phyloP scores from a whole-genome alignment of 2,797 vertebrate species.

The Macropus fuliginosus region DNA sequence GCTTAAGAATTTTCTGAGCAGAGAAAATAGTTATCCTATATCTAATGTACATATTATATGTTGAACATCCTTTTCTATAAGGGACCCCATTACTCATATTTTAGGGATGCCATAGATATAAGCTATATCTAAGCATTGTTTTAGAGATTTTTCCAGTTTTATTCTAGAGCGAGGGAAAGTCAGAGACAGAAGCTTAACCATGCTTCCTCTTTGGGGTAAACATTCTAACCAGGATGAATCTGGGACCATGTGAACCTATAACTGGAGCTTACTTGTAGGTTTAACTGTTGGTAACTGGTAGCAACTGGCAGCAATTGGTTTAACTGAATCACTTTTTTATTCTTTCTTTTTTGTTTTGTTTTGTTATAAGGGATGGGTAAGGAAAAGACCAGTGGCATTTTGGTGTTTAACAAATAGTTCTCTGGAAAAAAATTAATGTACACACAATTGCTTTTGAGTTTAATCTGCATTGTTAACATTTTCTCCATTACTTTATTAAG shows the following conservation, averaged over 20 bases:
- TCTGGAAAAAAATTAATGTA: not conserved
- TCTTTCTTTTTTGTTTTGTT: not conserved
- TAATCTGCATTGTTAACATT: not conserved
- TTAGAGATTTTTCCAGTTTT: not conserved
- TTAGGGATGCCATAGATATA: not conserved
- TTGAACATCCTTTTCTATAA: not conserved
- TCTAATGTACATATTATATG: not conserved
- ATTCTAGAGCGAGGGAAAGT: not conserved
- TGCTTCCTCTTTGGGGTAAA: not conserved
- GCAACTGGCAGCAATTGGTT: not conserved
- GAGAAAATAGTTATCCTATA: too few species aligned
- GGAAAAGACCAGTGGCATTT: not conserved
- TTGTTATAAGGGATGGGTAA: not conserved
- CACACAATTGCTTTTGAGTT: not conserved
- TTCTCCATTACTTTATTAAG: not conserved
- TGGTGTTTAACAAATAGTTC: not conserved
- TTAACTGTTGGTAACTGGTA: too few species aligned
- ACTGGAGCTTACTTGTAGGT: too few species aligned
- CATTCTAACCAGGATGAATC: not conserved
- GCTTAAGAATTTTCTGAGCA: too few species aligned
- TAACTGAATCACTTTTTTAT: not conserved
- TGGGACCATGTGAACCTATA: not conserved
- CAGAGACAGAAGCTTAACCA: too few species aligned
- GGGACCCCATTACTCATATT: not conserved
- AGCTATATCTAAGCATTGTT: not conserved